Evolutionary conservation across 2,888 invertebrate genomes (phyloP), one percentile per base, ranked within the genome.

Genomic region (Noctua janthe): DNA sequence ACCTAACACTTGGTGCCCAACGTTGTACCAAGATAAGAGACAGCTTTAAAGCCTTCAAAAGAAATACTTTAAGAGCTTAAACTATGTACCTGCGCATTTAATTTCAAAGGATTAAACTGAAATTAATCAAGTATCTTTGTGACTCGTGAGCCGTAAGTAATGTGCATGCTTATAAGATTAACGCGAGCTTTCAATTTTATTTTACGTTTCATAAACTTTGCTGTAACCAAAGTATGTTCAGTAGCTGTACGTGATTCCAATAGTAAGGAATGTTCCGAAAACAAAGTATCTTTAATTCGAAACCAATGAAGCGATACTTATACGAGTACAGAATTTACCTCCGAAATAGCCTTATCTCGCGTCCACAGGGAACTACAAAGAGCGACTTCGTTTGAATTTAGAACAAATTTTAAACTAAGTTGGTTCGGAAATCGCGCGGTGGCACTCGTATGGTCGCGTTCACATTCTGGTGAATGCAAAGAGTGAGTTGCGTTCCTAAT

Each of bases 1-100:
- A 94, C 93, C 92, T 92, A 93, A 93, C 94, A 94, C 93, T 94
- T 93, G 91, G 91, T 90, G 80, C 86, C 82, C 90, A 88, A 89
- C 89, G 89, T 83, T 87, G 75, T 71, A 87, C 80, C 76, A 81
- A 88, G 90, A 91, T 91, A 91, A 91, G 87, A 84, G 82, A 78
- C 82, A 71, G 78, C 86, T 83, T 80, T 74, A 83, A 90, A 90
- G 82, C 89, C 83, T 76, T 81, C 83, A 81, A 89, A 91, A 90
- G 88, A 91, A 91, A 91, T 88, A 88, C 86, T 90, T 91, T 82
- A 82, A 88, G 81, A 80, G 83, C 86, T 88, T 81, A 83, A 84
- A 83, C 78, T 84, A 78, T 75, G 64, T 82, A 82, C 81, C 78
- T 80, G 62, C 51, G 35, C 47, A 74, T 86, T 81, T 72, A 75